Evolutionary conservation across 2,113 vertebrate species (phyloP).

Genomic region (Physeter macrocephalus): DNA sequence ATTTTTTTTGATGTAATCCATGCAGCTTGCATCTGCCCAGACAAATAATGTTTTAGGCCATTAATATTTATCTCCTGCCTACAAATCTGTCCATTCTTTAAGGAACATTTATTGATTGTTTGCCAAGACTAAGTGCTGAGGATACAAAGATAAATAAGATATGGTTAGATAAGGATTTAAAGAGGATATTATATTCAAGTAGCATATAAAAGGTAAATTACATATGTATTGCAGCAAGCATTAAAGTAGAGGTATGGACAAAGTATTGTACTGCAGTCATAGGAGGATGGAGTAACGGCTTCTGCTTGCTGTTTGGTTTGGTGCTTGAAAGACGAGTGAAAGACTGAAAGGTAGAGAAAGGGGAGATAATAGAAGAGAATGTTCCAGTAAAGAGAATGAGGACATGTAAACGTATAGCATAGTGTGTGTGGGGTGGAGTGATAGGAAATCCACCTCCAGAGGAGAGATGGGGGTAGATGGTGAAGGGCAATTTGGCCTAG

Average conservation of each 20-base stretch:
- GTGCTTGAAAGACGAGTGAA: neutral
- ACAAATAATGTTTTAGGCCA: neutral
- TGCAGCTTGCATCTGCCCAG: neutral
- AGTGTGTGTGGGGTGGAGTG: neutral
- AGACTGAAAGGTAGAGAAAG: neutral
- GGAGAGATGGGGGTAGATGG: neutral
- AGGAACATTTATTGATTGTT: neutral
- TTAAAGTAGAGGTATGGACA: neutral
- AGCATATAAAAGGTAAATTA: neutral
- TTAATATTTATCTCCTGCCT: neutral
- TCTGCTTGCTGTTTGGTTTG: neutral
- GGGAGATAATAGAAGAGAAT: neutral
- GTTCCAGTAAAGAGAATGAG: neutral
- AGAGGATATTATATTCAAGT: neutral
- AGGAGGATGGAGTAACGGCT: neutral
- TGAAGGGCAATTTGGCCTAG: neutral
- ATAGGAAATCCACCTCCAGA: neutral
- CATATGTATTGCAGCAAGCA: neutral
- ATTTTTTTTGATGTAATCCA: neutral
- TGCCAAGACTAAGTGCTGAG: neutral
- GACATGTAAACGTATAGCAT: rapidly evolving
- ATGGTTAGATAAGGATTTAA: neutral
- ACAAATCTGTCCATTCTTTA: neutral
- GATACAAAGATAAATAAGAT: neutral
- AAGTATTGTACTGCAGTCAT: neutral